Conservation (phyloP, 1,140 invertebrate genomes). For the Pissodes strobi region DNA sequence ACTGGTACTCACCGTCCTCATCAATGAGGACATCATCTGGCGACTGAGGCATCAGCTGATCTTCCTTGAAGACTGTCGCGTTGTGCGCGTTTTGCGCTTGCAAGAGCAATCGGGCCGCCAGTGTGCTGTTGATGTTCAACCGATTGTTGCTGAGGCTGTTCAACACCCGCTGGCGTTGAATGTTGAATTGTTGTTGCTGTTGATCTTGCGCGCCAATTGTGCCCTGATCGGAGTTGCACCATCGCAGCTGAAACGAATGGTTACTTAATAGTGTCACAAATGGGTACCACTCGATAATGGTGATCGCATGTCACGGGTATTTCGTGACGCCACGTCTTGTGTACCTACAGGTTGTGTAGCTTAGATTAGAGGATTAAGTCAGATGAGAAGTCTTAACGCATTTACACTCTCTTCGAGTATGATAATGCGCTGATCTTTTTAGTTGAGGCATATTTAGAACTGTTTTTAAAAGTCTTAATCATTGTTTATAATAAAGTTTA, state of each 20-base stretch:
- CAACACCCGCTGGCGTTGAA: slow-evolving; percentile 24
- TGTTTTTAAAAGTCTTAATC: too few species aligned
- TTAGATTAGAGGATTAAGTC: too few species aligned
- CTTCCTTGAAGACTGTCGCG: slow-evolving; percentile 32
- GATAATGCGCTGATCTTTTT: too few species aligned
- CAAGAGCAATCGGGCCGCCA: slow-evolving; percentile 48
- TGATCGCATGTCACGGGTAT: too few species aligned
- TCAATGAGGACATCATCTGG: slow-evolving; percentile 55
- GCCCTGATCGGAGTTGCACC: slow-evolving; percentile 46
- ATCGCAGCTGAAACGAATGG: slow-evolving; percentile 47
- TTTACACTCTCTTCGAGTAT: too few species aligned
- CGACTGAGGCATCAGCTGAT: slow-evolving; percentile 45
- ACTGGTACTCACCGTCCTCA: slow-evolving; percentile 48
- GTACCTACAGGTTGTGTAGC: too few species aligned
- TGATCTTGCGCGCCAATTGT: slow-evolving; percentile 30
- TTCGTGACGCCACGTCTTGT: too few species aligned
- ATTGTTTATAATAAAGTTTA: too few species aligned
- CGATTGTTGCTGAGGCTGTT: slow-evolving; percentile 35
- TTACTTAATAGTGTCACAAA: too few species aligned
- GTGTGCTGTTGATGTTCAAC: slow-evolving; percentile 54
- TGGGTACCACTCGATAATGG: too few species aligned
- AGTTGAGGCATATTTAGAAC: too few species aligned
- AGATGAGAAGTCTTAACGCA: too few species aligned
- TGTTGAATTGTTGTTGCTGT: slow-evolving; percentile 45
- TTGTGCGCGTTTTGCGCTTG: slow-evolving; percentile 40